These are phyloP conservation scores for Goniozus legneri DNA, from an alignment of 1,140 invertebrate genomes.

Conservation along the genomic window DNA sequence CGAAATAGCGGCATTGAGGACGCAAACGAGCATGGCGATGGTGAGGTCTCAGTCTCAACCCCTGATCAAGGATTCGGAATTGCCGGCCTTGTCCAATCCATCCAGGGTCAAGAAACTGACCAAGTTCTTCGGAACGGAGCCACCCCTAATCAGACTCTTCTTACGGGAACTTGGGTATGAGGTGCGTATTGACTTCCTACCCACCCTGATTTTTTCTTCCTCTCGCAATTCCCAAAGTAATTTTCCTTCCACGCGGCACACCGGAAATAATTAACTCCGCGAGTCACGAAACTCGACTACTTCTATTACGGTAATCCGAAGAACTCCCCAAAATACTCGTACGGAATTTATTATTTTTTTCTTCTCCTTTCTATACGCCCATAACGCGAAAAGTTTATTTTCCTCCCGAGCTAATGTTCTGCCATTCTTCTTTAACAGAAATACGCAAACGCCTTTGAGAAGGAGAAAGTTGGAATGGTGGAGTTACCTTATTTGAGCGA, in stretches of 20 bases:
- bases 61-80: constrained; percentile 54
- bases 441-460: constrained; percentile 81
- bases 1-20: constrained; percentile 76
- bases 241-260: too few species aligned
- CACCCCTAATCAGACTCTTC: constrained; percentile 83
- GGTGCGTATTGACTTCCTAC: constrained; percentile 56
- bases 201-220: too few species aligned
- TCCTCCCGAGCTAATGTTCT: too few species aligned
- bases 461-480: constrained; percentile 86
- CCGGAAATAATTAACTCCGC: too few species aligned
- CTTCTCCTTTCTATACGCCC: too few species aligned
- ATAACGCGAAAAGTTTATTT: too few species aligned
- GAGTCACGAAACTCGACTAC: too few species aligned
- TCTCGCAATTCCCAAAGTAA: too few species aligned
- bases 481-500: constrained; percentile 90
- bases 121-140: constrained; percentile 93
- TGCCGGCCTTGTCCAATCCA: constrained; percentile 74
- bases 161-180: constrained; percentile 90
- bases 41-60: constrained; percentile 57
- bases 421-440: too few species aligned
- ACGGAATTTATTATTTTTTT: too few species aligned
- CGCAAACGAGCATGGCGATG: constrained; percentile 62
- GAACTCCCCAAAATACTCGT: too few species aligned
- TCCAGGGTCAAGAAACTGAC: constrained; percentile 77
- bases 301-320: too few species aligned